These are phyloP conservation scores for Girardinus metallicus DNA, from an alignment of 2,797 vertebrate genomes.

Conservation along the genomic window DNA sequence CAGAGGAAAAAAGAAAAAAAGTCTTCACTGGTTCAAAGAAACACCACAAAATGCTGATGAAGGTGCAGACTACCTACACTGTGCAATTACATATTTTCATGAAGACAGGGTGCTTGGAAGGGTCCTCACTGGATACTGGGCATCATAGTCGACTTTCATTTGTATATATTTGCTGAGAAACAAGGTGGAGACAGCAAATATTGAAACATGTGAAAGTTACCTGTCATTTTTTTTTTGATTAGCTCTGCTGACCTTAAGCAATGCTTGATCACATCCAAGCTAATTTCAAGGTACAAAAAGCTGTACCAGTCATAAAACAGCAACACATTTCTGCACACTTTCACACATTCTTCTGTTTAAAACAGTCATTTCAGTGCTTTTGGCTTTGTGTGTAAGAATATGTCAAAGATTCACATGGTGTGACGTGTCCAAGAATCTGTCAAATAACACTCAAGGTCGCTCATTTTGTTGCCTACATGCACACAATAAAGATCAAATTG, in stretches of 20 bases:
- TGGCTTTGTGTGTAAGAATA: neutral
- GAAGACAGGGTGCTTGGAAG: slow-evolving; percentile 1
- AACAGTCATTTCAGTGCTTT: neutral
- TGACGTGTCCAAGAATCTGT: neutral
- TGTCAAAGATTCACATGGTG: neutral
- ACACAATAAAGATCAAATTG: neutral
- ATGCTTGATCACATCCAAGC: neutral
- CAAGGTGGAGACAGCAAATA: slow-evolving; percentile 13
- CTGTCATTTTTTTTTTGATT: neutral
- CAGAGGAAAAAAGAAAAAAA: neutral
- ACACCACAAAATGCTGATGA: slow-evolving; percentile 38
- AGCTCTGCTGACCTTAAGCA: neutral
- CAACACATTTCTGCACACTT: neutral
- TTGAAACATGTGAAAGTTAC: neutral
- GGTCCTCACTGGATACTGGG: neutral
- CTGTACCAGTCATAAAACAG: neutral
- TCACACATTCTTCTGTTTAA: neutral
- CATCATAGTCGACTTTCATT: neutral
- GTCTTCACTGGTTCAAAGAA: slow-evolving; percentile 31
- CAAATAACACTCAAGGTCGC: neutral
- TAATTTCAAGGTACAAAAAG: neutral
- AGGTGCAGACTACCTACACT: neutral
- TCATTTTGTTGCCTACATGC: neutral
- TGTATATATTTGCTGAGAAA: neutral
- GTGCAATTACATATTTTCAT: slow-evolving; percentile 18